These are phyloP conservation scores for Lasioglossum figueresi DNA, from an alignment of 2,888 invertebrate species.

Conservation along the genomic window DNA sequence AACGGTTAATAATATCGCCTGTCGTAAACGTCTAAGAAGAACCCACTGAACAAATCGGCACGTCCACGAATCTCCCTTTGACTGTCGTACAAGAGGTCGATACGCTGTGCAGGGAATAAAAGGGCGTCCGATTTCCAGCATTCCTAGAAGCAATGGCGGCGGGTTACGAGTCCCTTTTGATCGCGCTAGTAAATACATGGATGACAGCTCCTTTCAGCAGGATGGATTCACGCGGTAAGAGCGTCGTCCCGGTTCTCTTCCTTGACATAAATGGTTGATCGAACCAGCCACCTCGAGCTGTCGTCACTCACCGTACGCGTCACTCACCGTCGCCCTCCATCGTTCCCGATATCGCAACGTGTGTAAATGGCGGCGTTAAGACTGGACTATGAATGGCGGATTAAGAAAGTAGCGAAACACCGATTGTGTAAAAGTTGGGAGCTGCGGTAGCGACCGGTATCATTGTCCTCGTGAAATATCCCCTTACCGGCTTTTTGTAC, in stretches of 20 bases:
- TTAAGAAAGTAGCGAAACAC: constrained; percentile 17
- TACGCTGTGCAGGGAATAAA: background rate
- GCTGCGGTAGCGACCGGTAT: background rate
- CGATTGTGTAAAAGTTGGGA: constrained; percentile 34
- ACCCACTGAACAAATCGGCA: background rate
- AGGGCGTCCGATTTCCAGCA: background rate
- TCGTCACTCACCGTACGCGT: constrained; percentile 3
- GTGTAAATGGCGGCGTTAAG: background rate
- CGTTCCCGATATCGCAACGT: background rate
- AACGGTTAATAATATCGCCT: background rate
- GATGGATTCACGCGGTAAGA: background rate
- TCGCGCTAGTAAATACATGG: background rate
- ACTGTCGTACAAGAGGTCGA: background rate
- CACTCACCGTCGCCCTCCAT: background rate
- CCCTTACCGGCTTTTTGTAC: constrained; percentile 18
- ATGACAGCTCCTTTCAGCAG: constrained; percentile 13
- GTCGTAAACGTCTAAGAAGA: background rate
- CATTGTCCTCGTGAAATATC: constrained; percentile 33
- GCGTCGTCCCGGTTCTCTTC: background rate
- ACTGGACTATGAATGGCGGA: constrained; percentile 11
- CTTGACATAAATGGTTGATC: constrained; percentile 13
- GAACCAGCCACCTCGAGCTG: background rate
- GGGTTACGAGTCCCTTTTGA: background rate
- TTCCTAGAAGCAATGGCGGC: background rate
- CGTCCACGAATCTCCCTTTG: background rate